phyloP scores from a whole-genome alignment of 2,113 vertebrate genomes.

The Actenoides lindsayi region DNA sequence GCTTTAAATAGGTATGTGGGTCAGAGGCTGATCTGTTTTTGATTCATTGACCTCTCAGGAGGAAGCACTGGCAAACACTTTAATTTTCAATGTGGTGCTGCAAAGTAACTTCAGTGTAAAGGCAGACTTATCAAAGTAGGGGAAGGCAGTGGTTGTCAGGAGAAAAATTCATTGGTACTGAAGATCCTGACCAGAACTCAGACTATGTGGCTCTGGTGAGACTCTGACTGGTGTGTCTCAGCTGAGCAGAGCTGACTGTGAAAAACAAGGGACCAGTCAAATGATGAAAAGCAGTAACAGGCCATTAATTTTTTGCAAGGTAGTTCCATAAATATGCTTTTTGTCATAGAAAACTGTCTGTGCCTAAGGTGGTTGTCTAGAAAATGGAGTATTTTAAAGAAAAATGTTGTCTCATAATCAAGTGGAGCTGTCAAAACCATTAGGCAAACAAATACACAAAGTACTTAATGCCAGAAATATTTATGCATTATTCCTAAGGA shows the following conservation, averaged over 20 bases:
- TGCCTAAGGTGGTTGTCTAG: not conserved
- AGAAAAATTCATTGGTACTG: not conserved
- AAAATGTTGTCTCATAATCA: slow-evolving; percentile 19
- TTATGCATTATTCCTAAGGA: not conserved
- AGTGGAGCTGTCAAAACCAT: slow-evolving; percentile 15
- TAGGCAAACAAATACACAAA: not conserved
- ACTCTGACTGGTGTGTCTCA: not conserved
- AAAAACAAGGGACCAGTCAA: not conserved
- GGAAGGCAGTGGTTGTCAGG: not conserved
- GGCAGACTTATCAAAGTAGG: not conserved
- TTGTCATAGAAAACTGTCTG: not conserved
- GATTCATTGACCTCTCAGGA: not conserved
- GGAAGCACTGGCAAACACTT: not conserved
- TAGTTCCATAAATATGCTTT: not conserved
- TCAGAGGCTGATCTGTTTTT: not conserved
- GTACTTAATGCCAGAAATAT: not conserved
- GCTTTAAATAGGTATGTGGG: not conserved
- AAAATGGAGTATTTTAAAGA: slow-evolving; percentile 26
- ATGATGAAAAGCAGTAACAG: not conserved
- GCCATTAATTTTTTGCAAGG: not conserved
- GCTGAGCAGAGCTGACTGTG: not conserved
- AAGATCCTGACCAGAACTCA: not conserved
- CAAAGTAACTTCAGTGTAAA: not conserved
- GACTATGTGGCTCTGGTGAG: not conserved
- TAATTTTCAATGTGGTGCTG: not conserved